These are phyloP conservation scores for Protosalanx chinensis DNA, from an alignment of 2,797 vertebrate species.

Conservation along the genomic window DNA sequence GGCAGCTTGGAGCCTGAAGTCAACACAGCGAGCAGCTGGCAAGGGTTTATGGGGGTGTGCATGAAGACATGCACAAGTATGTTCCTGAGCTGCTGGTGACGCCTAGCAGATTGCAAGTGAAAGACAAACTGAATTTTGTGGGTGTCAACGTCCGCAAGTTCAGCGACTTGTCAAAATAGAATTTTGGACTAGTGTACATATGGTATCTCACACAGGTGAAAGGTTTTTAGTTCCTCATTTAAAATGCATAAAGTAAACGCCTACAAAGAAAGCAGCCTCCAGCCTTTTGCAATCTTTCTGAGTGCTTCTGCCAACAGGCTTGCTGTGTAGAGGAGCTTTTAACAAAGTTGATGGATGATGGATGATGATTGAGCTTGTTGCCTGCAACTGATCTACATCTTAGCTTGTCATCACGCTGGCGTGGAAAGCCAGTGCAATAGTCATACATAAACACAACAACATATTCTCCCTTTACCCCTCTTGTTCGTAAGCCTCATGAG, in stretches of 20 bases:
- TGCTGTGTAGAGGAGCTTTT: slow-evolving; percentile 33
- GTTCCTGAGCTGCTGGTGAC: not conserved
- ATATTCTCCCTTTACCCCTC: slow-evolving; percentile 35
- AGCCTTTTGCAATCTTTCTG: slow-evolving; percentile 49
- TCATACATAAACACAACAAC: slow-evolving; percentile 31
- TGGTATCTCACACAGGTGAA: slow-evolving; percentile 45
- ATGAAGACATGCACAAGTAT: not conserved
- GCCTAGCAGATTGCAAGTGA: slow-evolving; percentile 40
- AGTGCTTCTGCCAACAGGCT: slow-evolving; percentile 42
- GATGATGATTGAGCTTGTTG: slow-evolving; percentile 67
- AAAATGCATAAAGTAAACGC: slow-evolving; percentile 52
- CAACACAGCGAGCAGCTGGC: slow-evolving; percentile 46
- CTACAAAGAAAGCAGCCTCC: slow-evolving; percentile 45
- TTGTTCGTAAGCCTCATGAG: slow-evolving; percentile 32
- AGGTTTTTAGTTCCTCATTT: slow-evolving; percentile 43
- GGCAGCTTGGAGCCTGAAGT: slow-evolving; percentile 33
- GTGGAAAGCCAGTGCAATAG: slow-evolving; percentile 19
- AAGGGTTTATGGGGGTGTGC: slow-evolving; percentile 30
- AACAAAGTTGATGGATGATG: slow-evolving; percentile 68
- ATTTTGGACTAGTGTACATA: slow-evolving; percentile 58
- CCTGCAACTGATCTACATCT: slow-evolving; percentile 66
- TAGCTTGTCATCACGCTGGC: slow-evolving; percentile 31
- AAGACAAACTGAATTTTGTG: slow-evolving; percentile 58
- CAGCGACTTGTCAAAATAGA: slow-evolving; percentile 55
- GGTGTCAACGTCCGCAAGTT: slow-evolving; percentile 48